A percentile compares a stretch with the other conserved stretches of the same genome.
These are phyloP conservation scores for Mico argentatus DNA, from an alignment of 2,797 vertebrate species.

Conservation along the genomic window DNA sequence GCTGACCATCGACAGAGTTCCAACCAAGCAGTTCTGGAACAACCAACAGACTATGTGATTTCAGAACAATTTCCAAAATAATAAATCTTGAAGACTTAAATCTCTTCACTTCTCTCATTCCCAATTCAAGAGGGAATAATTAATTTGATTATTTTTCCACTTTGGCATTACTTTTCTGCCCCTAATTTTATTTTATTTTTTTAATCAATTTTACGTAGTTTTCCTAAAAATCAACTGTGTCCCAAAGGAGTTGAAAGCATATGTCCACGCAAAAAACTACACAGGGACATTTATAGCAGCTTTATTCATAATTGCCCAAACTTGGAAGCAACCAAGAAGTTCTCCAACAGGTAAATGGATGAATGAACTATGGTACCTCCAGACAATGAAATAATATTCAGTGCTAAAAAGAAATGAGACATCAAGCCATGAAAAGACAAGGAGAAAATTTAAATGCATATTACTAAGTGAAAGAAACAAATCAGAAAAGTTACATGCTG, in stretches of 20 bases:
- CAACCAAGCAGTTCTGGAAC: background rate
- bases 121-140: background rate
- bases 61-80: constrained; percentile 18
- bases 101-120: background rate
- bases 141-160: background rate
- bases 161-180: background rate
- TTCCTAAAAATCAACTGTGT: background rate
- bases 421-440: background rate
- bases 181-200: constrained; percentile 16
- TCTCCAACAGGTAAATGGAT: background rate
- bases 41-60: background rate
- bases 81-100: background rate
- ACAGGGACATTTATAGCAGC: background rate
- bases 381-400: background rate
- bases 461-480: background rate
- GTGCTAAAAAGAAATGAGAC: background rate
- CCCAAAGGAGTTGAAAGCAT: background rate
- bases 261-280: background rate
- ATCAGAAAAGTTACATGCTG: background rate
- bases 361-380: background rate
- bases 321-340: background rate
- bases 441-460: background rate
- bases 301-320: background rate
- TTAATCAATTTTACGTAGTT: background rate
- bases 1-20: background rate